Conservation (phyloP, 2,888 invertebrate species). For the Drosophila austrosaltans region DNA sequence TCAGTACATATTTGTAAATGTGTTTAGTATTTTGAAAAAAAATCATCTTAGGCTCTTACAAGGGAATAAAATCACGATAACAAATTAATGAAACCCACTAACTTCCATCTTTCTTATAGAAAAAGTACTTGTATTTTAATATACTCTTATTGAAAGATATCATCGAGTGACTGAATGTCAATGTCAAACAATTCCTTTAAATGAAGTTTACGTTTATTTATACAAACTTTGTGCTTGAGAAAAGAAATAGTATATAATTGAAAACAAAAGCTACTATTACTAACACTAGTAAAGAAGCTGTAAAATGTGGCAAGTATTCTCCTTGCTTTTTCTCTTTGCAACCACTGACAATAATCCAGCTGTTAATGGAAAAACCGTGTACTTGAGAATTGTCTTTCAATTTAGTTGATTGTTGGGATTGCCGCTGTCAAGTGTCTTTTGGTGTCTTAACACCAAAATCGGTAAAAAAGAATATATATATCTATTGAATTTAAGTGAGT, state of each 20-base stretch:
- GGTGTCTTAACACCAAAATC: slow-evolving; percentile 5
- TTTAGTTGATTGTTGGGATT: slow-evolving; percentile 38
- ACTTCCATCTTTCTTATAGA: too few species aligned
- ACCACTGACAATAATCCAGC: slow-evolving; percentile 5
- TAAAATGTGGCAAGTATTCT: slow-evolving; percentile 12
- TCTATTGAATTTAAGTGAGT: neutral
- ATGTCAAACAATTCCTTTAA: neutral
- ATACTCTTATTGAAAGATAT: too few species aligned
- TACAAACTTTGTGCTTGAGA: neutral
- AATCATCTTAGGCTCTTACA: too few species aligned
- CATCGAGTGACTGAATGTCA: too few species aligned
- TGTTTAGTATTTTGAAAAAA: too few species aligned
- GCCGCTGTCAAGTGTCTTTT: slow-evolving; percentile 12
- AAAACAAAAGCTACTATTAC: neutral
- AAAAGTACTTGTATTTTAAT: too few species aligned
- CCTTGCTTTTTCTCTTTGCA: neutral
- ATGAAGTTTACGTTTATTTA: neutral
- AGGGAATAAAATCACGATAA: too few species aligned
- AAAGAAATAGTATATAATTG: neutral
- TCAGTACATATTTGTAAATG: too few species aligned
- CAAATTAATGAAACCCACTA: too few species aligned
- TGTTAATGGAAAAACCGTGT: slow-evolving; percentile 34
- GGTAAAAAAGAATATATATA: slow-evolving; percentile 22
- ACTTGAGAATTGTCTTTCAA: slow-evolving; percentile 37
- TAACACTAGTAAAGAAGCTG: neutral